These are phyloP conservation scores for Monarcha castaneiventris DNA, from an alignment of 2,113 vertebrate species.

Conservation along the genomic window DNA sequence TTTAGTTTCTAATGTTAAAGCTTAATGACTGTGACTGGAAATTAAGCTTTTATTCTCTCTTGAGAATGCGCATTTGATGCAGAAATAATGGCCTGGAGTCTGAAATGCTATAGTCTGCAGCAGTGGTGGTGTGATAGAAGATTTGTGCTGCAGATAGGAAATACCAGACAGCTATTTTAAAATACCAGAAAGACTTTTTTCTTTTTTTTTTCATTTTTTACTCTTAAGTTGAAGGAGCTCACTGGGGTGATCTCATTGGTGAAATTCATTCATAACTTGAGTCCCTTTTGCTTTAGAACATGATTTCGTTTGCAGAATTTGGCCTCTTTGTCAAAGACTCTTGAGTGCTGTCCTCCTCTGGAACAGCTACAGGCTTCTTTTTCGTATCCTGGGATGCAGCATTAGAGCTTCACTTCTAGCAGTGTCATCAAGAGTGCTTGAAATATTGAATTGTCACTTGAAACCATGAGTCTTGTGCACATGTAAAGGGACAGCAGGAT, in stretches of 20 bases:
- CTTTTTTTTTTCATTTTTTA: neutral
- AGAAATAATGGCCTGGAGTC: neutral
- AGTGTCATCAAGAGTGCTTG: neutral
- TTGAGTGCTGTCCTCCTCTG: neutral
- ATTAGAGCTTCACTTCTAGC: neutral
- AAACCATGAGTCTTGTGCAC: neutral
- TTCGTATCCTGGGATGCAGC: neutral
- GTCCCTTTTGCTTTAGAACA: neutral
- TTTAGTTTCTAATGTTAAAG: constrained; percentile 2
- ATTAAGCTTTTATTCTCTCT: constrained; percentile 1
- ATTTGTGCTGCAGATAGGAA: neutral
- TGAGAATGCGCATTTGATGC: neutral
- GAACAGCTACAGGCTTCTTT: neutral
- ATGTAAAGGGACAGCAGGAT: neutral
- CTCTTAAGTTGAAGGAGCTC: neutral
- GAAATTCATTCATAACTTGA: neutral
- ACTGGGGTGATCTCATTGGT: neutral
- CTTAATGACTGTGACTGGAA: constrained; percentile 21
- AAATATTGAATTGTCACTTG: neutral
- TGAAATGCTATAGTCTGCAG: neutral
- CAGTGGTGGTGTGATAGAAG: neutral
- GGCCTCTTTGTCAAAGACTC: neutral
- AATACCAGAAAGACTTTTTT: neutral
- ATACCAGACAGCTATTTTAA: neutral
- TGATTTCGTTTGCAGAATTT: neutral